Evolutionary conservation across 1,140 invertebrate species (phyloP), one percentile per base, ranked within the genome.

Genomic region (Diuraphis noxia): DNA sequence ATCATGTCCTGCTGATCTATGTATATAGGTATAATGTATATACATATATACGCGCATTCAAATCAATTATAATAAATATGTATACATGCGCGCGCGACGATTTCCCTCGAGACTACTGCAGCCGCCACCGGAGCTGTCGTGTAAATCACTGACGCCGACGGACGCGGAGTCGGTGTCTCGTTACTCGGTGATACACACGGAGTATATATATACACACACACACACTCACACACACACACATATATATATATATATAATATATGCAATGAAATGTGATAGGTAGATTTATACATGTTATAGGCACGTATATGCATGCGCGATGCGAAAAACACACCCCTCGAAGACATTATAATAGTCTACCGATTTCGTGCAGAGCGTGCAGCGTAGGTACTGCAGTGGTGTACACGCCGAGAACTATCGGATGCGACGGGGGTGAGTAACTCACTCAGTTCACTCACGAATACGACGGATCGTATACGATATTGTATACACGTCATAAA

Each of bases 61-160:
- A 43, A 90, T 90, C 88, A 90, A 90, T 90, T 90, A 90, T 88
- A 49, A 49, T 72, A 72, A 72, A n/a, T n/a, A n/a, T n/a, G 8
- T 63, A 30, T 63, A 63, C 19, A 63, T 30, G 21, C 13, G 5
- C 13, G 46, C 46, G 72, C 34, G 43, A 52, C 85, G 88, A 90
- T 90, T 90, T 90, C 88, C 88, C 88, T 36, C n/a, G 88, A 90
- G 87, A 41, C 88, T 19, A 9, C n/a, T 30, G 25, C 21, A 49
- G 46, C 46, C 3, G 38, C 82, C 30, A 84, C 82, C 19, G 34
- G 85, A 21, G 23, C 8, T 25, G 34, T 36, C 85, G 23, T 63
- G 86, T 88, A 88, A 88, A 88, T 56, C 46, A 86, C 85, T 38
- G 52, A 40, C 56, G 86, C 25, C 86, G 36, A 49, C 43, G 43